Conservation (phyloP, 2,797 vertebrate genomes). For the Crenichthys baileyi region DNA sequence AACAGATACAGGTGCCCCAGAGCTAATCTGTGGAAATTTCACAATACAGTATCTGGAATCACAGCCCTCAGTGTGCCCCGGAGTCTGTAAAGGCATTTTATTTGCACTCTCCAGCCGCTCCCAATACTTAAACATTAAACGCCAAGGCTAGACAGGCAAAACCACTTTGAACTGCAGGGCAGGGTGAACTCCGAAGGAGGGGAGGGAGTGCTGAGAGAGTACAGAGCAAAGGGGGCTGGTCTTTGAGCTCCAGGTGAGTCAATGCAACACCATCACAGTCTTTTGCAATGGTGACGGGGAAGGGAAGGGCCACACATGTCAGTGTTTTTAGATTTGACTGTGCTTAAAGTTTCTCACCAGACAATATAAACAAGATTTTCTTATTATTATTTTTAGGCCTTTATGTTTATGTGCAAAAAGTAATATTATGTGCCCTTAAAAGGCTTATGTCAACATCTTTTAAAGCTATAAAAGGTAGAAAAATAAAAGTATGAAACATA, state of each 20-base stretch:
- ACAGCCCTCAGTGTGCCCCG: slow-evolving; percentile 75
- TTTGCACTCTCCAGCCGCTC: slow-evolving; percentile 85
- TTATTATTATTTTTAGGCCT: neutral
- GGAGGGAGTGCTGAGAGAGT: slow-evolving; percentile 72
- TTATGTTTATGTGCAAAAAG: neutral
- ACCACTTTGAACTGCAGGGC: slow-evolving; percentile 80
- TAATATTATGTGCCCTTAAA: neutral
- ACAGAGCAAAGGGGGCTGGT: slow-evolving; percentile 55
- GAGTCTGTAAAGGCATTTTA: slow-evolving; percentile 84
- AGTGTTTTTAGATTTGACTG: slow-evolving; percentile 19
- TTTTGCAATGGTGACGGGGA: slow-evolving; percentile 55
- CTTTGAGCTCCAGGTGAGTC: slow-evolving; percentile 71
- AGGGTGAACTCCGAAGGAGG: slow-evolving; percentile 75
- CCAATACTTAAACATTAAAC: slow-evolving; percentile 88
- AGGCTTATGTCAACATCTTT: neutral
- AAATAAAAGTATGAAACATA: too few species aligned
- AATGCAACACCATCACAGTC: slow-evolving; percentile 54
- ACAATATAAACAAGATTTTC: neutral
- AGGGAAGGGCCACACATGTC: slow-evolving; percentile 46
- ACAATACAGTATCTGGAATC: slow-evolving; percentile 83
- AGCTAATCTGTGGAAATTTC: slow-evolving; percentile 78
- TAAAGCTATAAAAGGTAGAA: neutral
- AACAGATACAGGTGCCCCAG: slow-evolving; percentile 60
- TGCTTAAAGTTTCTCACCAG: slow-evolving; percentile 5
- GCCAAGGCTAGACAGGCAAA: slow-evolving; percentile 82